Conservation (phyloP, 2,797 vertebrate genomes). For the Loriculus beryllinus region DNA sequence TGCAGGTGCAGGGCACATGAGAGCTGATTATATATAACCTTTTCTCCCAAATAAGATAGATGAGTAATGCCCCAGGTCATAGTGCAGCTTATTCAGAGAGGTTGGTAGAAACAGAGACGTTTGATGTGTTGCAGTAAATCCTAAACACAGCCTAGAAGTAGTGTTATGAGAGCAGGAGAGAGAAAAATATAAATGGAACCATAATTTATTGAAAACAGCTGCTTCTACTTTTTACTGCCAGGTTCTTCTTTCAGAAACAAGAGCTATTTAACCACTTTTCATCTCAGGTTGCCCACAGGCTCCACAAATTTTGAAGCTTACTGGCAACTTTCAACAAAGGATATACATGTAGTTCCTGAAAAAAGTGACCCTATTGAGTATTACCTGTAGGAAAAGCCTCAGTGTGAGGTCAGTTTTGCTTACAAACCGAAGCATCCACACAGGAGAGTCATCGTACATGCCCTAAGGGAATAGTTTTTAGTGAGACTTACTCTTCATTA, state of each 20-base stretch:
- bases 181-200: conserved; percentile 18
- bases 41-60: neutral
- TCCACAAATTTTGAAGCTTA: neutral
- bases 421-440: neutral
- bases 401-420: neutral
- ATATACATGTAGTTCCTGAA: neutral
- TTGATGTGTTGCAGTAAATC: neutral
- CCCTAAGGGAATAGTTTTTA: neutral
- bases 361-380: neutral
- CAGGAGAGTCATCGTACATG: neutral
- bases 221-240: neutral
- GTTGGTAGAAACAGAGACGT: neutral
- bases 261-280: neutral
- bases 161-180: neutral
- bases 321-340: neutral
- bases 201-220: neutral
- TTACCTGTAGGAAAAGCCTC: neutral
- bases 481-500: neutral
- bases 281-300: neutral
- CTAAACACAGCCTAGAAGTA: neutral
- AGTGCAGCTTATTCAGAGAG: neutral
- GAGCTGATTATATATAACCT: conserved; percentile 6
- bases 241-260: neutral
- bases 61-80: conserved; percentile 13
- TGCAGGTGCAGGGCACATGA: neutral